Base-by-base conservation (phyloP, 1,140 invertebrate genomes). In the Drosophila kikkawai region DNA sequence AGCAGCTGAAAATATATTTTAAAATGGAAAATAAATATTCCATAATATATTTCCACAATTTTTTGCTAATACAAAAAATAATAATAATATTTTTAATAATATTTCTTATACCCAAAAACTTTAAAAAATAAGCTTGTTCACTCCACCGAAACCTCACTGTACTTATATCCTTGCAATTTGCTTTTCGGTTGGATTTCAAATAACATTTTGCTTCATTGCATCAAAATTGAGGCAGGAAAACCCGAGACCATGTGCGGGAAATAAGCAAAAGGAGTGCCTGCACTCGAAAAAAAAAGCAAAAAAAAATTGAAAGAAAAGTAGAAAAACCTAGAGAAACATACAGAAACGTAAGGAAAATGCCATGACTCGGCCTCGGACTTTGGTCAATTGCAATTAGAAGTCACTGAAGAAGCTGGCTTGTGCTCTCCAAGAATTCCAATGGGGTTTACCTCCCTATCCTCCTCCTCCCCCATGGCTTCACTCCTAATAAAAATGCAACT, bases 311-410 rank as follows among this genome's bases (percentile, higher is more conserved):
- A 48, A 39, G 9, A 47, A 19, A 36, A 13, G 13, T 29, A 5
- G 7, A 15, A 48, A 50, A 36, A 15, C 22, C 13, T 0, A 48
- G 45, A 32, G 29, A 7, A 22, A 22, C 22, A 22, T 22, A 29
- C 26, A 32, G 57, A 45, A 37, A 41, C 51, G 34, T 7, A 22
- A 22, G 51, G 51, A 55, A 39, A 56, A 39, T 39, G 37, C 68
- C 68, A 45, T 34, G 19, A 36, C 58, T 75, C 63, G 58, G 58
- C 53, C 68, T 73, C 69, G 71, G 59, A 75, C 69, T 78, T 80
- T 84, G 80, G 80, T 81, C 85, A 88, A 88, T 88, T 88, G 84
- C 84, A 88, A 87, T 88, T 88, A 90, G 85, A 88, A 75, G 74
- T 90, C 74, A 78, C 47, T 74, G 68, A 51, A 67, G 70, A 76